These are phyloP conservation scores for Ictalurus punctatus DNA, from an alignment of 2,113 vertebrate genomes.

Conservation along the genomic window DNA sequence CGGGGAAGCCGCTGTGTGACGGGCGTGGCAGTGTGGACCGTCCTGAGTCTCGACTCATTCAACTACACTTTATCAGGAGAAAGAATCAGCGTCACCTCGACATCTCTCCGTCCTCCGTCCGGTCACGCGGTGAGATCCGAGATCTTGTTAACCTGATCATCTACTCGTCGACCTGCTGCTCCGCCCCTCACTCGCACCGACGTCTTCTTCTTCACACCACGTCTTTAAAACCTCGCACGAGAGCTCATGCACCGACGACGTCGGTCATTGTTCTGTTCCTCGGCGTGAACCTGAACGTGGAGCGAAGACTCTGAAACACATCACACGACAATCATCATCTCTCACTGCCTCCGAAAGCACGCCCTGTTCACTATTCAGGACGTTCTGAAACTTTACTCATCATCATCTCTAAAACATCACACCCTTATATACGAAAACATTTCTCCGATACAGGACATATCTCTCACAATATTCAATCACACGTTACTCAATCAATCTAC, in stretches of 20 bases:
- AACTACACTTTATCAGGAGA: neutral
- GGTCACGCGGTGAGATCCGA: neutral
- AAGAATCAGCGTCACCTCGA: neutral
- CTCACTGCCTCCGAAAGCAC: neutral
- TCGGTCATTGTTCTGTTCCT: neutral
- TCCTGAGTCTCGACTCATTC: conserved; percentile 16
- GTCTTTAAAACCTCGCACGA: neutral
- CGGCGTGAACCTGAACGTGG: neutral
- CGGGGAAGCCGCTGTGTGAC: neutral
- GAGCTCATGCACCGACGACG: neutral
- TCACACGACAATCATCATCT: neutral
- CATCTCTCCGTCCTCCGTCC: neutral
- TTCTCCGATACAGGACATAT: neutral
- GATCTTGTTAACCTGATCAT: neutral
- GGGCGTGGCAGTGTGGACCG: neutral
- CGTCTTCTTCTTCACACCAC: neutral
- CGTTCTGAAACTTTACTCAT: too few species aligned
- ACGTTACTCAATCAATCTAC: accelerated
- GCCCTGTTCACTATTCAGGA: neutral
- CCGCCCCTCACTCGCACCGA: neutral
- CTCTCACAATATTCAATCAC: neutral
- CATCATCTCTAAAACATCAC: neutral
- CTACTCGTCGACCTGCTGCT: neutral
- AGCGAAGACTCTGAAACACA: conserved; percentile 11
- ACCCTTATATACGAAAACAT: accelerated